Evolutionary conservation across 2,113 vertebrate species (phyloP).

Genomic region (Maccullochella peelii): DNA sequence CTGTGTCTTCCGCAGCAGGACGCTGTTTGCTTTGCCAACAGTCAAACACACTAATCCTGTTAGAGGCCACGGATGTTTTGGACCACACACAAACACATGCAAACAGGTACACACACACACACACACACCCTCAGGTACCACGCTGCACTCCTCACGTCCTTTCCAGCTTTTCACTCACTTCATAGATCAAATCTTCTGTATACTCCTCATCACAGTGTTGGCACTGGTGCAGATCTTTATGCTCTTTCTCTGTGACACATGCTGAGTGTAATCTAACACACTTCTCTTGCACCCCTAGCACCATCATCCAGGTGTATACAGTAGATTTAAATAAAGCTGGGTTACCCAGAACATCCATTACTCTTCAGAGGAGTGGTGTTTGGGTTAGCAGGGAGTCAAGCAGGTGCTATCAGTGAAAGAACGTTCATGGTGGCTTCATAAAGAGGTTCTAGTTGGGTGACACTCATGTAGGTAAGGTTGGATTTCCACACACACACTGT

Average conservation of each 20-base stretch:
- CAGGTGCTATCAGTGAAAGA: not conserved
- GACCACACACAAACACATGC: slow-evolving; percentile 53
- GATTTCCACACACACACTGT: not conserved
- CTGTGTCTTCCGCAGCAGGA: slow-evolving; percentile 37
- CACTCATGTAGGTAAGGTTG: not conserved
- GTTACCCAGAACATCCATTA: slow-evolving; percentile 9
- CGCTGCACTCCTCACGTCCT: not conserved
- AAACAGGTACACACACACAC: slow-evolving; percentile 42
- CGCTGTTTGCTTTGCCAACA: slow-evolving; percentile 78
- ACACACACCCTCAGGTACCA: slow-evolving; percentile 14
- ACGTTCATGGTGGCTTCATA: slow-evolving; percentile 22
- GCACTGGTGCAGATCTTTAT: not conserved
- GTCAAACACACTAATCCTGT: slow-evolving; percentile 73
- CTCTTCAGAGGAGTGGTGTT: slow-evolving; percentile 16
- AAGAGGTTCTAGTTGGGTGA: slow-evolving; percentile 26
- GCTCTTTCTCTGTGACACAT: slow-evolving; percentile 36
- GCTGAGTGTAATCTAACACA: slow-evolving; percentile 20
- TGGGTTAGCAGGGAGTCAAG: slow-evolving; percentile 35
- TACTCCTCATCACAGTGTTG: slow-evolving; percentile 2
- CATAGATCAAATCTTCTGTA: not conserved
- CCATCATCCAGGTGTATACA: slow-evolving; percentile 26
- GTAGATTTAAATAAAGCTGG: not conserved
- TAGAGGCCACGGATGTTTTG: slow-evolving; percentile 62
- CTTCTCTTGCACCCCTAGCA: slow-evolving; percentile 4
- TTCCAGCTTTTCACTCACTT: slow-evolving; percentile 18